Evolutionary conservation across 2,888 invertebrate species (phyloP).

Genomic region (Ommatoiulus sabulosus): DNA sequence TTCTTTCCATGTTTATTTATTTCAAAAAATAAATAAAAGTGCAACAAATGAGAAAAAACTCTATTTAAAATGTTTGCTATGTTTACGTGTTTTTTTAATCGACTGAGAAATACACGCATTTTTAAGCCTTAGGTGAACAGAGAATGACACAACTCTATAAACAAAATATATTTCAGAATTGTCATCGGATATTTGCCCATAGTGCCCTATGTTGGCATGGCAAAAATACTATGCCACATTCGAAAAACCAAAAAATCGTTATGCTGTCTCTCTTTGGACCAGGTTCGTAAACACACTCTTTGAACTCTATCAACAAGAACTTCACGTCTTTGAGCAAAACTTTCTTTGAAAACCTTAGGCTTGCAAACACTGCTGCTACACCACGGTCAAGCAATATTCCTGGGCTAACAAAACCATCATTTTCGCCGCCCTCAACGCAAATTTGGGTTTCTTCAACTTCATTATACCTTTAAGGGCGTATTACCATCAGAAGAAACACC

Average conservation of each 20-base stretch:
- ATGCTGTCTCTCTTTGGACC: constrained; percentile 51
- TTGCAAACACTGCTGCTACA: constrained; percentile 52
- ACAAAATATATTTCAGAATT: constrained; percentile 49
- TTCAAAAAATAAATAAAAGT: too few relatives aligned
- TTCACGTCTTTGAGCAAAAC: too few relatives aligned
- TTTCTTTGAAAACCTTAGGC: too few relatives aligned
- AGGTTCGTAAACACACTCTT: too few relatives aligned
- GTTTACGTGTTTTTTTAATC: too few relatives aligned
- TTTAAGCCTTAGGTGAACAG: too few relatives aligned
- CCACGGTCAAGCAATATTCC: constrained; percentile 37
- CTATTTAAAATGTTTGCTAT: too few relatives aligned
- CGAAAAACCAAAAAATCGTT: constrained; percentile 49
- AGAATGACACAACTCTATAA: too few relatives aligned
- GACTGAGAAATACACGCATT: too few relatives aligned
- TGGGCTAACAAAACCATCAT: constrained; percentile 88
- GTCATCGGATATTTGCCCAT: constrained; percentile 52
- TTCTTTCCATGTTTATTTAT: too few relatives aligned
- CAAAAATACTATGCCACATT: constrained; percentile 54
- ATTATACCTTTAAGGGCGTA: constrained; percentile 96
- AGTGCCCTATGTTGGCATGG: constrained; percentile 55
- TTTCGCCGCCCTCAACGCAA: constrained; percentile 94
- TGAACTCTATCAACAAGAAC: too few relatives aligned
- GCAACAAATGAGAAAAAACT: too few relatives aligned
- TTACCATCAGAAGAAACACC: constrained; percentile 89
- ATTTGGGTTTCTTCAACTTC: constrained; percentile 98